Conservation (phyloP, 2,888 invertebrate genomes). For the Balanococcus diminutus region DNA sequence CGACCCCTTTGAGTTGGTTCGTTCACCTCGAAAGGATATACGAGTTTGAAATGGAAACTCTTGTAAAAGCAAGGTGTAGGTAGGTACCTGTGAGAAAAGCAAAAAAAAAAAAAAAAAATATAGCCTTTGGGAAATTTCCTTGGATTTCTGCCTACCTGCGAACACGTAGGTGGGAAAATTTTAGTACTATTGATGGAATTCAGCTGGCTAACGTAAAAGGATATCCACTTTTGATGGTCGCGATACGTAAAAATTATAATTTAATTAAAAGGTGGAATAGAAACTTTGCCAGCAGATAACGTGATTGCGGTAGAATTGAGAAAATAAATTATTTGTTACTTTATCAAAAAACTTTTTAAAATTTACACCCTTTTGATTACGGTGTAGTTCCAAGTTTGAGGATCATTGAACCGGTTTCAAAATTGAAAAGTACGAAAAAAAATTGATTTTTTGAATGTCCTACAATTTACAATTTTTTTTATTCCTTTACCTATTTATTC, state of each 20-base stretch:
- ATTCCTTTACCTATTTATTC: no score
- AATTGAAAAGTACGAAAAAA: no score
- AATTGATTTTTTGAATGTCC: no score
- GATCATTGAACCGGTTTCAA: background rate
- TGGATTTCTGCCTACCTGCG: background rate
- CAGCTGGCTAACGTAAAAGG: background rate
- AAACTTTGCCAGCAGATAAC: background rate
- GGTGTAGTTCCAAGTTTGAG: background rate
- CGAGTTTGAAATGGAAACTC: background rate
- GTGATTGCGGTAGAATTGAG: background rate
- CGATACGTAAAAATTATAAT: background rate
- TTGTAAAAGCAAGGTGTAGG: background rate
- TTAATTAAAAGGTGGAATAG: background rate
- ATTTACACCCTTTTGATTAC: background rate
- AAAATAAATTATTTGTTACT: background rate
- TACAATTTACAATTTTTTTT: no score
- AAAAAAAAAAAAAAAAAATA: background rate
- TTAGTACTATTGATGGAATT: background rate
- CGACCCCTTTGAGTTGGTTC: constrained; percentile 4
- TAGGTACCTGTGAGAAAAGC: background rate
- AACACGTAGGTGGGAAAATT: background rate
- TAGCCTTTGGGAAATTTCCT: background rate
- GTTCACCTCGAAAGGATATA: constrained; percentile 27
- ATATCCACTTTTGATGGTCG: background rate
- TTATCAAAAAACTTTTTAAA: background rate